A percentile compares a stretch with the other conserved stretches of the same genome.
Evolutionary conservation across 2,113 vertebrate genomes (phyloP).

Genomic region (Jaculus jaculus): DNA sequence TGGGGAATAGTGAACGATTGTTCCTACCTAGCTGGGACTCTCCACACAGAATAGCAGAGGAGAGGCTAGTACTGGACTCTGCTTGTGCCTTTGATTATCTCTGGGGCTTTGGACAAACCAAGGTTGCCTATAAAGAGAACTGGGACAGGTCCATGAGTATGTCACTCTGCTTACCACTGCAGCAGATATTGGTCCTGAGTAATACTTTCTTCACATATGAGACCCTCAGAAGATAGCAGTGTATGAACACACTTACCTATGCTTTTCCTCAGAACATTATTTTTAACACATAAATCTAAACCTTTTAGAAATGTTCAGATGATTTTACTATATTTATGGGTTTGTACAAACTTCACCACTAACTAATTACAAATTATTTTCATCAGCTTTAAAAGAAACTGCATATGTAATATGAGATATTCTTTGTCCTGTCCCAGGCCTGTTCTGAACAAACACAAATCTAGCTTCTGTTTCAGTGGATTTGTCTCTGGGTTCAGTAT

Average conservation of each 20-base stretch:
- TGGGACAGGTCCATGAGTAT: no score
- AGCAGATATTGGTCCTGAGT: no score
- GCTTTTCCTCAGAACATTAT: background rate
- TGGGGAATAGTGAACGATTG: no score
- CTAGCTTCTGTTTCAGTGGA: background rate
- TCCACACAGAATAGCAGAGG: no score
- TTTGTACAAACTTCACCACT: background rate
- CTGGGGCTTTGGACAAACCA: background rate
- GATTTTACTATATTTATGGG: background rate
- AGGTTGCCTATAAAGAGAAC: no score
- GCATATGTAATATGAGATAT: background rate
- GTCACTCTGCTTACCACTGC: background rate
- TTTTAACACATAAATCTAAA: background rate
- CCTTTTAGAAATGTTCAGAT: background rate
- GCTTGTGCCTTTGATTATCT: background rate
- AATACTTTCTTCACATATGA: no score
- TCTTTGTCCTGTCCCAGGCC: background rate
- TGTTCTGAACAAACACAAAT: background rate
- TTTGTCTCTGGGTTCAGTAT: background rate
- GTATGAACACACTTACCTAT: background rate
- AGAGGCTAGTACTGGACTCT: no score
- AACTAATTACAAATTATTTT: background rate
- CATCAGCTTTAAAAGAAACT: background rate
- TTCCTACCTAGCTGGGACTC: no score
- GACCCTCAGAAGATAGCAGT: background rate